Evolutionary conservation across 2,888 invertebrate species (phyloP), one percentile per base, ranked within the genome.

Genomic region (Tenthredo notha): DNA sequence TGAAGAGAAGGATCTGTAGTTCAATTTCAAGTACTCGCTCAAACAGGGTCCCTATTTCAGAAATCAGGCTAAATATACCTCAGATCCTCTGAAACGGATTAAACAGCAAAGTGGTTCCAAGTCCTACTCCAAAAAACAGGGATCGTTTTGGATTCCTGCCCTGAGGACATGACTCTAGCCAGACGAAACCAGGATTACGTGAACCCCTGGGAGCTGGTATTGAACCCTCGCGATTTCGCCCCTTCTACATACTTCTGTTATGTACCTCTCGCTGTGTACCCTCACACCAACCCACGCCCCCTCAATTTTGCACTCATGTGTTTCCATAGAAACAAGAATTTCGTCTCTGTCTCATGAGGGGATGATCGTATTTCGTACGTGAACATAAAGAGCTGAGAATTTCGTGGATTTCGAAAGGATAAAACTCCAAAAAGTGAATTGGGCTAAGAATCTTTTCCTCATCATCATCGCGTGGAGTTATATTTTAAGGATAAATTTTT

Each of bases 221-320:
- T 50, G 54, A 77, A 77, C 77, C 77, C 77, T 77, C 77, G 54
- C 77, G 54, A 77, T 77, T 54, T 33, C 77, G 33, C 50, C 77
- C 77, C 77, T 54, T 54, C 54, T 54, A 50, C 18, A 15, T 43
- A 43, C 43, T 29, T 29, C 15, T 7, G 18, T 1, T 50, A 50
- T 75, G n/a, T 47, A 5, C 75, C 15, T 75, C 9, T 77, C 15
- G n/a, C 50, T 18, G 21, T 40, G 10, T 74, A 74, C 43, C 25
- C 40, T 72, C 72, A 10, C 74, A 25, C 25, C n/a, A 21, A 72
- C n/a, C 37, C 40, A 33, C 72, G 40, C 37, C 72, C 72, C 33
- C 72, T n/a, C 33, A 15, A 72, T 10, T 40, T 15, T n/a, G 74
- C 40, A 43, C 18, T 18, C 43, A 10, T 74, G 40, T 25, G 61